A percentile compares a stretch with the other conserved stretches of the same genome.
Evolutionary conservation across 2,113 vertebrate genomes (phyloP).

Genomic region (Picathartes gymnocephalus): DNA sequence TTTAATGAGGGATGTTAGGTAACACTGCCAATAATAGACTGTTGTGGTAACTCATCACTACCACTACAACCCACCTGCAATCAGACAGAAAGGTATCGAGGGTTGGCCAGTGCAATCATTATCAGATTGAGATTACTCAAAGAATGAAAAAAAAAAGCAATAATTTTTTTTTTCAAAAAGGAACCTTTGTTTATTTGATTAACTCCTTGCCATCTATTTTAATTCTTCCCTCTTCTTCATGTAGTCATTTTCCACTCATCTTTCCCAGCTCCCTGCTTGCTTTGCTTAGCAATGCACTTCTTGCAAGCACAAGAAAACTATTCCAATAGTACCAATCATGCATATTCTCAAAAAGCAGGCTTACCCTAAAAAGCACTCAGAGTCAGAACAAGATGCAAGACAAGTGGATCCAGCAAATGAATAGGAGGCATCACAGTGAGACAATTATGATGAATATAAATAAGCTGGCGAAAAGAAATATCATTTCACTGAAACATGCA

Average conservation of each 20-base stretch:
- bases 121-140: neutral
- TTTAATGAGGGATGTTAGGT: conserved; percentile 16
- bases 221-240: neutral
- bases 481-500: conserved; percentile 24
- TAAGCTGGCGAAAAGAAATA: conserved; percentile 12
- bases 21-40: neutral
- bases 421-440: conserved; percentile 3
- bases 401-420: conserved; percentile 32
- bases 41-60: neutral
- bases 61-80: neutral
- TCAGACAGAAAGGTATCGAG: neutral
- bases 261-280: neutral
- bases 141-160: neutral
- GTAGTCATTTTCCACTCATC: neutral
- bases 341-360: conserved; percentile 13
- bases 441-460: conserved; percentile 29
- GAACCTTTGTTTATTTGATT: conserved; percentile 18
- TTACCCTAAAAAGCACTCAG: conserved; percentile 7
- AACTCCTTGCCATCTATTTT: conserved; percentile 2
- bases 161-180: neutral
- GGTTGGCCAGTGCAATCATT: neutral
- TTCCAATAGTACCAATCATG: conserved; percentile 6
- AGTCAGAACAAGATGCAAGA: conserved; percentile 31
- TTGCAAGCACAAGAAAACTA: neutral
- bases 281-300: conserved; percentile 11